These are phyloP conservation scores for Lepidothrix coronata DNA, from an alignment of 2,113 vertebrate species.

Conservation along the genomic window DNA sequence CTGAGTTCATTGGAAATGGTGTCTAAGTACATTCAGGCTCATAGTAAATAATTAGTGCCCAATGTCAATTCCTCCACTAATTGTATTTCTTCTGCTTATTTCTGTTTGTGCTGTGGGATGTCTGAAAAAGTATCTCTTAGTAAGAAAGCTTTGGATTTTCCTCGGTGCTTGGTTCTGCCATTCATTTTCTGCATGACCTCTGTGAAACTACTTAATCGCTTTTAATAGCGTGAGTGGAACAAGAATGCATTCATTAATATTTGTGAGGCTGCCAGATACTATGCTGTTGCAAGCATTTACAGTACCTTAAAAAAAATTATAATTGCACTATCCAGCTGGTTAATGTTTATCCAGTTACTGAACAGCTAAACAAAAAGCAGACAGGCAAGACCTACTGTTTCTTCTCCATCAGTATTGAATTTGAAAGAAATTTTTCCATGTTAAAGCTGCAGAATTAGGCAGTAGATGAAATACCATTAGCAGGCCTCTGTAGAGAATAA, in stretches of 20 bases:
- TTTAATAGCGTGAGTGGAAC: slow-evolving; percentile 45
- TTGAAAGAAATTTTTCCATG: slow-evolving; percentile 28
- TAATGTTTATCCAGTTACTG: slow-evolving; percentile 57
- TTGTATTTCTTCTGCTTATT: not conserved
- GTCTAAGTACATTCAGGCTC: not conserved
- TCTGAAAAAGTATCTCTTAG: slow-evolving; percentile 3
- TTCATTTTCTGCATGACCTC: slow-evolving; percentile 54
- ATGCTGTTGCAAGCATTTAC: slow-evolving; percentile 39
- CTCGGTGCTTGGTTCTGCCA: slow-evolving; percentile 12
- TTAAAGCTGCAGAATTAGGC: slow-evolving; percentile 21
- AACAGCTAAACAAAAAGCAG: slow-evolving; percentile 51
- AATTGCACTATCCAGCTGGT: slow-evolving; percentile 59
- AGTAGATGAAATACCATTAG: slow-evolving; percentile 35
- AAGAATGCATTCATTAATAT: slow-evolving; percentile 65
- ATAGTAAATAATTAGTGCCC: slow-evolving; percentile 22
- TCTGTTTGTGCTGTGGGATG: slow-evolving; percentile 6
- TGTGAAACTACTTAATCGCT: slow-evolving; percentile 52
- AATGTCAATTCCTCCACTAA: not conserved
- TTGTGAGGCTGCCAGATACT: slow-evolving; percentile 49
- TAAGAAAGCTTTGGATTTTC: slow-evolving; percentile 20
- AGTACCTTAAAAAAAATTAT: slow-evolving; percentile 36
- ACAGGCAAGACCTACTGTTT: not conserved
- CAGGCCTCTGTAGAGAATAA: slow-evolving; percentile 37
- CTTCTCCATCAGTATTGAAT: not conserved
- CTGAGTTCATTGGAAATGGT: not conserved